Conservation (phyloP, 2,888 invertebrate genomes). For the Hybos culiciformis region DNA sequence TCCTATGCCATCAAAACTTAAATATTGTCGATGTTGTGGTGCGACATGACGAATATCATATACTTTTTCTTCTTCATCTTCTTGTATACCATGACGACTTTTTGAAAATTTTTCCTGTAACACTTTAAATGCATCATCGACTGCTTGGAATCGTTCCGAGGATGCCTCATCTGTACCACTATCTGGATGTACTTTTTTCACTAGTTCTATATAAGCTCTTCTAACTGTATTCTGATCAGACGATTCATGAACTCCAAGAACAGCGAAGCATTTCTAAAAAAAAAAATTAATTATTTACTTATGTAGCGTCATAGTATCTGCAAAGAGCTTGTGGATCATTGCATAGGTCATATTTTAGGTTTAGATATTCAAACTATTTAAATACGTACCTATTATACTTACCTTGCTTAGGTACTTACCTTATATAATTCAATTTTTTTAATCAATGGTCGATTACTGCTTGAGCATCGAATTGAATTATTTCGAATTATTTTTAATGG, state of each 20-base stretch:
- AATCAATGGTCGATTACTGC: too few species aligned
- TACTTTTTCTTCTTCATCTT: constrained; percentile 39
- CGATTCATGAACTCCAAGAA: constrained; percentile 49
- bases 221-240: constrained; percentile 61
- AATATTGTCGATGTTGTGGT: constrained; percentile 56
- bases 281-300: too few species aligned
- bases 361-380: too few species aligned
- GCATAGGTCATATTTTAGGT: too few species aligned
- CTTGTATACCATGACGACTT: constrained; percentile 41
- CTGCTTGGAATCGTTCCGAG: constrained; percentile 56
- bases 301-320: too few species aligned
- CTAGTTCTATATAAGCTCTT: constrained; percentile 57
- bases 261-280: constrained; percentile 50
- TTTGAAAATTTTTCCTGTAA: constrained; percentile 53
- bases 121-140: constrained; percentile 61
- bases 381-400: too few species aligned
- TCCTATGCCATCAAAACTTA: constrained; percentile 57
- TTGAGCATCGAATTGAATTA: too few species aligned
- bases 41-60: constrained; percentile 68
- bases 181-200: constrained; percentile 76
- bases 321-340: too few species aligned
- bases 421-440: too few species aligned
- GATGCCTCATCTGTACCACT: constrained; percentile 57
- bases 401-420: too few species aligned
- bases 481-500: too few species aligned